Evolutionary conservation across 2,888 invertebrate genomes (phyloP).

Genomic region (Theretra japonica): DNA sequence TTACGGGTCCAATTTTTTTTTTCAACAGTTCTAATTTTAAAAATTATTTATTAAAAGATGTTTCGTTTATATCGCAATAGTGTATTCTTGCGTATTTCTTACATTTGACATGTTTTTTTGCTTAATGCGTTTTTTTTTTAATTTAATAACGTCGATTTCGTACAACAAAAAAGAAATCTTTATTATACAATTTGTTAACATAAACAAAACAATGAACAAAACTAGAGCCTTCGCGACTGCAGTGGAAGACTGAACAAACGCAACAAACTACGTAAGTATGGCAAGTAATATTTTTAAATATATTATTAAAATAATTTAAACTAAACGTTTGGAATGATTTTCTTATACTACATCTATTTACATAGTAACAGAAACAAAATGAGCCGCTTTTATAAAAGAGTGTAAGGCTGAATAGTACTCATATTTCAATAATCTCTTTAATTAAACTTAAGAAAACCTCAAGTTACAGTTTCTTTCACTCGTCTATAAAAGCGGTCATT

Average conservation of each 20-base stretch:
- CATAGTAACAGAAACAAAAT: conserved; percentile 77
- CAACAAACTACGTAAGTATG: conserved; percentile 77
- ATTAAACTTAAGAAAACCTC: background rate
- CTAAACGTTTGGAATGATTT: conserved; percentile 80
- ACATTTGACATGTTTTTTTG: conserved; percentile 7
- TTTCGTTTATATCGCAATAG: conserved; percentile 9
- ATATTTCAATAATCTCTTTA: background rate
- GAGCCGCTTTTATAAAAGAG: conserved; percentile 41
- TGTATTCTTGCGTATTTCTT: background rate
- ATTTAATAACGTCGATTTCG: conserved; percentile 51
- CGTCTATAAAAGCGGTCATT: conserved; percentile 15
- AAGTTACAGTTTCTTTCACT: background rate
- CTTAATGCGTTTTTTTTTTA: conserved; percentile 6
- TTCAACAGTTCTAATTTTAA: background rate
- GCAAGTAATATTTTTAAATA: conserved; percentile 80
- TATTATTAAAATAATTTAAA: conserved; percentile 78
- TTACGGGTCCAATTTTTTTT: too few species aligned
- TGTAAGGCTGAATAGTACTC: conserved; percentile 1
- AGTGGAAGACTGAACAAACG: conserved; percentile 76
- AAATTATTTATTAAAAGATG: conserved; percentile 7
- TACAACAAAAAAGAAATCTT: conserved; percentile 63
- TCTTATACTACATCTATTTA: conserved; percentile 75
- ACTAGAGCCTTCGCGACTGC: conserved; percentile 63
- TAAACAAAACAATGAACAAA: conserved; percentile 78
- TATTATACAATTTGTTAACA: conserved; percentile 74